Evolutionary conservation across 2,113 vertebrate species (phyloP).

Genomic region (Glaucidium brasilianum): DNA sequence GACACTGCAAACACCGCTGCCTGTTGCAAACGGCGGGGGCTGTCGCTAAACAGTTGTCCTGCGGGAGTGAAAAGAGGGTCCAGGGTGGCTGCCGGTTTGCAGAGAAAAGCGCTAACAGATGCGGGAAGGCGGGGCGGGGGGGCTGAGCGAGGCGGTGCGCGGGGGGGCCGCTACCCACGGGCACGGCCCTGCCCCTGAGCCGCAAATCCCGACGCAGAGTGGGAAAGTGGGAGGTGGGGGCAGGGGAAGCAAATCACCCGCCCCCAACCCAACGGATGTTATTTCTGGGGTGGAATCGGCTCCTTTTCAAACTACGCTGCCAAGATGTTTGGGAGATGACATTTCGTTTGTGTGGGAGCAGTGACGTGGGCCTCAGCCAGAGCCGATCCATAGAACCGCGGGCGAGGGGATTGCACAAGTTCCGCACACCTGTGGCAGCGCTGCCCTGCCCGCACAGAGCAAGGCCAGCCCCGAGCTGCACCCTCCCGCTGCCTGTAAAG

Average conservation of each 20-base stretch:
- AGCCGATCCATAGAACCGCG: background rate
- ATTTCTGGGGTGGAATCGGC: constrained; percentile 12
- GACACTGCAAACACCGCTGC: background rate
- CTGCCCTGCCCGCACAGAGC: background rate
- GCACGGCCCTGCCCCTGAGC: background rate
- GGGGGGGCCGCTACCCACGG: background rate
- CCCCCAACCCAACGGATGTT: constrained; percentile 10
- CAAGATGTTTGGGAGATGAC: constrained; percentile 36
- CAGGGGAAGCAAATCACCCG: background rate
- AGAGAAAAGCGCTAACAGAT: background rate
- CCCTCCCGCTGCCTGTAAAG: background rate
- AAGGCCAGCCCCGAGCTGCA: background rate
- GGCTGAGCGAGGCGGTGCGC: too few species aligned
- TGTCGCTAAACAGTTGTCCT: background rate
- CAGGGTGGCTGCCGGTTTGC: background rate
- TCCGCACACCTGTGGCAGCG: background rate
- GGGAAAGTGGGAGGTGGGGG: background rate
- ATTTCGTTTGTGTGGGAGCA: constrained; percentile 48
- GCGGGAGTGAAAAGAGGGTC: background rate
- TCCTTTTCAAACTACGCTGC: background rate
- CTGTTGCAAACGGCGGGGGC: background rate
- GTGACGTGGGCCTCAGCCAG: background rate
- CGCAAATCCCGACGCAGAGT: background rate
- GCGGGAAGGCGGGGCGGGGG: background rate
- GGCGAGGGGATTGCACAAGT: background rate